Evolutionary conservation across 2,888 invertebrate genomes (phyloP).

Genomic region (Thyatira batis): DNA sequence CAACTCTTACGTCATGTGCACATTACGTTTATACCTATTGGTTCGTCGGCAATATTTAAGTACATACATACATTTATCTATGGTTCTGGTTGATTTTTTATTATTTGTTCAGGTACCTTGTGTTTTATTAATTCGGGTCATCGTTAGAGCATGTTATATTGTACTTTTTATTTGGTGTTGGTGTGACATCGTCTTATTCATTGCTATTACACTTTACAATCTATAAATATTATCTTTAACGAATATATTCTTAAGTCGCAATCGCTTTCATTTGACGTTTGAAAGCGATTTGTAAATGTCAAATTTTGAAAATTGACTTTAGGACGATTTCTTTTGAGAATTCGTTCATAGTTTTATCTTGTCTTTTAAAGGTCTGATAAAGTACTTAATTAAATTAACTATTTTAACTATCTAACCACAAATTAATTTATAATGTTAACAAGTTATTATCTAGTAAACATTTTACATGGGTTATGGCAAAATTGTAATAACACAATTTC

Average conservation of each 20-base stretch:
- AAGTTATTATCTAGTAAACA: background rate
- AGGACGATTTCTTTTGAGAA: too few species aligned
- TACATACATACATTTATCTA: constrained; percentile 42
- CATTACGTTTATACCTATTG: constrained; percentile 54
- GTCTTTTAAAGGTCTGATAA: too few species aligned
- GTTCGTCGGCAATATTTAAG: constrained; percentile 51
- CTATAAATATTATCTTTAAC: constrained; percentile 3
- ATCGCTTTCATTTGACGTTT: background rate
- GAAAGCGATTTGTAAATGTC: background rate
- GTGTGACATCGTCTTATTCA: constrained; percentile 71
- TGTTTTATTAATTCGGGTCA: constrained; percentile 22
- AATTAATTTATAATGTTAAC: background rate
- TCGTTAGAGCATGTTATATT: constrained; percentile 52
- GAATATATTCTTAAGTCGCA: background rate
- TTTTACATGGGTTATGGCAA: background rate
- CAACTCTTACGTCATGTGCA: constrained; percentile 65
- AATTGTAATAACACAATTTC: background rate
- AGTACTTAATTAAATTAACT: too few species aligned
- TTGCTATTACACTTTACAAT: constrained; percentile 38
- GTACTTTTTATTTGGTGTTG: constrained; percentile 64
- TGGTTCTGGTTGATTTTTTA: constrained; percentile 31
- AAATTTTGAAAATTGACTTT: too few species aligned
- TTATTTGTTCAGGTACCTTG: constrained; percentile 20
- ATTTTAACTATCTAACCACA: background rate
- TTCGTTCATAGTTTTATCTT: too few species aligned